phyloP scores from a whole-genome alignment of 2,888 invertebrate species.

The Automeris io region DNA sequence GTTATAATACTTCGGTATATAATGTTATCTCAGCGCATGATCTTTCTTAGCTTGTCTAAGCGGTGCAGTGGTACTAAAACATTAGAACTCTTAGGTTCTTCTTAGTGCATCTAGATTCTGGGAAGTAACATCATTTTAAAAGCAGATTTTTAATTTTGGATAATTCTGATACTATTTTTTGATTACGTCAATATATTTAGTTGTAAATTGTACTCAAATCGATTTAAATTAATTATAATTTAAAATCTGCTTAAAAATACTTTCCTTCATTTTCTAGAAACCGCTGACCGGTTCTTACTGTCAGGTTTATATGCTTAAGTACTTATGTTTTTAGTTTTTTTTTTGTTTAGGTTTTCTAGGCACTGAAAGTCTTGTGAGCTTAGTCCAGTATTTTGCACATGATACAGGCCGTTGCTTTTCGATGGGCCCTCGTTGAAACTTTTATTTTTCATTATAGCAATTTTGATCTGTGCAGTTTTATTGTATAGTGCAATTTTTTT shows the following conservation, averaged over 20 bases:
- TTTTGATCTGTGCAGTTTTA: no score
- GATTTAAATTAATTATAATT: no score
- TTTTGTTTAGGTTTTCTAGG: constrained; percentile 15
- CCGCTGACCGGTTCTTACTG: constrained; percentile 19
- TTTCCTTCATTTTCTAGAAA: constrained; percentile 5
- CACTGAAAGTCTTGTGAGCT: constrained; percentile 14
- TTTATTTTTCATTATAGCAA: no score
- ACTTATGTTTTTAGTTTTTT: constrained; percentile 14
- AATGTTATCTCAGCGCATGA: not conserved
- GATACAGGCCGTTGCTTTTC: no score
- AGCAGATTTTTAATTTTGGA: constrained; percentile 16
- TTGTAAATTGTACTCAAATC: no score
- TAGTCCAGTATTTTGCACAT: not conserved
- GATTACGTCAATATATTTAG: no score
- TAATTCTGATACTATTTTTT: not conserved
- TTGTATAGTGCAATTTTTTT: no score
- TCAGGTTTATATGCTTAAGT: constrained; percentile 1
- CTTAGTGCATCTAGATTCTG: constrained; percentile 6
- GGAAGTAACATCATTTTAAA: constrained; percentile 13
- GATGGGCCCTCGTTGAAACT: no score
- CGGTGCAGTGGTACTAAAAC: not conserved
- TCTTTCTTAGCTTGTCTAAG: not conserved
- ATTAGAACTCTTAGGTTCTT: not conserved
- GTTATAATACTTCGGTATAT: no score
- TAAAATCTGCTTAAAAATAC: constrained; percentile 15